phyloP scores from a whole-genome alignment of 1,140 invertebrate genomes.

The Hylaeus volcanicus region DNA sequence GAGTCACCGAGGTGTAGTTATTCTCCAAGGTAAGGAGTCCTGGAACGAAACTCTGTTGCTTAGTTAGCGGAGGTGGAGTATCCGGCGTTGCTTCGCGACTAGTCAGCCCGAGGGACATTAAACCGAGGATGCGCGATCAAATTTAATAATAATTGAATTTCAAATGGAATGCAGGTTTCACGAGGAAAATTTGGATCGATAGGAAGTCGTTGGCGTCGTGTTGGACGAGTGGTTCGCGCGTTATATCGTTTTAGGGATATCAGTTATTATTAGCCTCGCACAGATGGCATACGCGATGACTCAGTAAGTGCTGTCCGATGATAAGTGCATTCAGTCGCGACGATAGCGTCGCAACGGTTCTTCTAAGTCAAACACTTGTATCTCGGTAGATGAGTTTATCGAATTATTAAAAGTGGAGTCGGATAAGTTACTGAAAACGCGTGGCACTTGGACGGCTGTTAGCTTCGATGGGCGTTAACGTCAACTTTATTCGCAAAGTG shows the following conservation, averaged over 20 bases:
- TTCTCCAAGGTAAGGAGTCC: too few species aligned
- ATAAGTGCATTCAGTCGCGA: constrained; percentile 50
- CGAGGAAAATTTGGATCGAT: not conserved
- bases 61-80: too few species aligned
- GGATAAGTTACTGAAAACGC: constrained; percentile 11
- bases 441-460: too few species aligned
- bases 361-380: constrained; percentile 1
- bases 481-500: too few species aligned
- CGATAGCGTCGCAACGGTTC: constrained; percentile 37
- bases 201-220: not conserved
- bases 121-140: too few species aligned
- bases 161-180: not conserved
- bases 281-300: constrained; percentile 51
- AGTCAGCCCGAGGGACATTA: too few species aligned
- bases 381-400: not conserved
- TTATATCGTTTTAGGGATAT: constrained; percentile 49
- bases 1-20: too few species aligned
- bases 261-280: constrained; percentile 55
- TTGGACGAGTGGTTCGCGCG: not conserved
- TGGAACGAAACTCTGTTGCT: too few species aligned
- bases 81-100: too few species aligned
- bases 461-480: too few species aligned
- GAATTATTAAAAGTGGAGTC: not conserved
- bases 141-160: too few species aligned
- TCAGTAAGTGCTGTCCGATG: constrained; percentile 53